Base-by-base conservation (phyloP, 2,888 invertebrate genomes). In the Caenorhabditis imperialis region DNA sequence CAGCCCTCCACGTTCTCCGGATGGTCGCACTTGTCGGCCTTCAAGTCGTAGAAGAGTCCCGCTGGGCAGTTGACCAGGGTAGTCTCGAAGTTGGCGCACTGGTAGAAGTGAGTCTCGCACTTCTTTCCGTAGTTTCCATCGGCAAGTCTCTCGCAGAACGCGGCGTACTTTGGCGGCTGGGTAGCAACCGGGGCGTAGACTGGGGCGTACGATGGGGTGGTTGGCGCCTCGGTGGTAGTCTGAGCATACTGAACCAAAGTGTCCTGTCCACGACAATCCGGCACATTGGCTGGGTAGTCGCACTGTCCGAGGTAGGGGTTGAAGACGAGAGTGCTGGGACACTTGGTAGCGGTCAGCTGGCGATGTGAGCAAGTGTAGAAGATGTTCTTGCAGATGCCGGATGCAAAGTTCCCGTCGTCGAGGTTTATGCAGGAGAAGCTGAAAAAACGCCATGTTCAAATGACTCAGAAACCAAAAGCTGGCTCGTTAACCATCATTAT, bases 31-130 rank as follows among this genome's bases (percentile, higher is more conserved):
- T 22, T 18, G 12, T 63, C 35, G 37, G 35, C 50, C 23, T 67
- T 40, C 6, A 71, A 8, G 40, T 79, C 71, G 73, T 77, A 86
- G 55, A 71, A 67, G n/a, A 81, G 58, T 37, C 81, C 84, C 12
- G 57, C 37, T 7, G 79, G 84, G 42, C 86, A 86, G 12, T 27
- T 16, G 12, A 65, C 16, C 38, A 58, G 57, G 12, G 33, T 23
- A 1, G 78, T 81, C 18, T 53, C 65, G 18, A 57, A 62, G 23
- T 60, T 27, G 22, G 27, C 35, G 63, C 81, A 81, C 20, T 57
- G 27, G 58, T 71, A 71, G 67, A 55, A 81, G 42, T 45, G 35
- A 0, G 10, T 1, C 25, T 67, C 53, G 60, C 81, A 81, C 16
- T 47, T 53, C 7, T 40, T 23, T 40, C 62, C 75, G 35, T 79